phyloP scores from a whole-genome alignment of 1,140 invertebrate species.

The Meloidogyne chitwoodi region DNA sequence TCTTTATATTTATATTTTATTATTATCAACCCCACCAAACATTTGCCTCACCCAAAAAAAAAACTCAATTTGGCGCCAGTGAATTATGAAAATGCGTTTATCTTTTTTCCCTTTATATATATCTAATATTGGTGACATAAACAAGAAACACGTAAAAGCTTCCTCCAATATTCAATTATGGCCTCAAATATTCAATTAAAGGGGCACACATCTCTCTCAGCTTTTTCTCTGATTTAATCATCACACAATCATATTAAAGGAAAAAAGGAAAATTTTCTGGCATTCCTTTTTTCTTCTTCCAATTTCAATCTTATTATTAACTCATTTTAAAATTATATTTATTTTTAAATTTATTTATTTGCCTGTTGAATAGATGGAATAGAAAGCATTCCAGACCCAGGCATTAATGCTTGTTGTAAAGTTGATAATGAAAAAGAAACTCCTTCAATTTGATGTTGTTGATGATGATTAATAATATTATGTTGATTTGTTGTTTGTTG shows the following conservation, averaged over 20 bases:
- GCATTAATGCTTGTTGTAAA: slow-evolving; percentile 10
- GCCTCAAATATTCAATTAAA: slow-evolving; percentile 21
- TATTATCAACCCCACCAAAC: background rate
- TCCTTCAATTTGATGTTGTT: slow-evolving; percentile 1
- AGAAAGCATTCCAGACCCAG: slow-evolving; percentile 14
- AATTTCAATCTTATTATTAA: no score
- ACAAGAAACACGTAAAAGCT: background rate
- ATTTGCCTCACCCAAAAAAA: background rate
- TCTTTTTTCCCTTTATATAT: background rate
- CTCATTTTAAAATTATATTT: no score
- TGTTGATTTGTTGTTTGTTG: no score
- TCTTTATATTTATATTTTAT: background rate
- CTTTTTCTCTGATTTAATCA: slow-evolving; percentile 18
- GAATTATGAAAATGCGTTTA: slow-evolving; percentile 27
- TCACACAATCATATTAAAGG: background rate
- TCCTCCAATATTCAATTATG: background rate
- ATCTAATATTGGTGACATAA: background rate
- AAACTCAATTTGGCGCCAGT: slow-evolving; percentile 28
- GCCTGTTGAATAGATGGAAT: slow-evolving; percentile 12
- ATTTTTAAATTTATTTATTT: slow-evolving; percentile 1
- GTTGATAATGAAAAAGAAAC: slow-evolving; percentile 5
- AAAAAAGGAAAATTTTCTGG: background rate
- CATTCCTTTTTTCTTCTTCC: background rate
- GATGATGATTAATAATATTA: no score
- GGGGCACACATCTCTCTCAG: background rate